phyloP scores from a whole-genome alignment of 2,888 invertebrate species.

The Ganaspis brasiliensis region DNA sequence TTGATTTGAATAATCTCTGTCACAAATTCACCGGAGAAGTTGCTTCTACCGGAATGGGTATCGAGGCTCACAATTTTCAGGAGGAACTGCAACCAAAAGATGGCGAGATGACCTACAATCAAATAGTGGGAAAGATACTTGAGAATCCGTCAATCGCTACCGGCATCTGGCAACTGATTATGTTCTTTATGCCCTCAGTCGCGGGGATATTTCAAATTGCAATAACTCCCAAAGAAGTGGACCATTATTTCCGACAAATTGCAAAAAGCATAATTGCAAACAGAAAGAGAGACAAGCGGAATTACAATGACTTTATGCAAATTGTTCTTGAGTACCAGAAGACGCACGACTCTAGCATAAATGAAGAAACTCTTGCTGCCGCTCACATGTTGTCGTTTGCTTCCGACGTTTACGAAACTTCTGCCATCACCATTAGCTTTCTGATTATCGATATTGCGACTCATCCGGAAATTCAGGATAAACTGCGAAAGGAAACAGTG shows the following conservation, averaged over 20 bases:
- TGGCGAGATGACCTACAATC: constrained; percentile 47
- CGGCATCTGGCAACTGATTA: neutral
- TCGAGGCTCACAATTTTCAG: constrained; percentile 68
- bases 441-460: constrained; percentile 80
- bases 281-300: constrained; percentile 74
- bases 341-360: constrained; percentile 65
- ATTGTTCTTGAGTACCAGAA: constrained; percentile 77
- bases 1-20: constrained; percentile 66
- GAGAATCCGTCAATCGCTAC: constrained; percentile 57
- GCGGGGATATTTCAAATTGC: neutral
- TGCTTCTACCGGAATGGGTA: constrained; percentile 66
- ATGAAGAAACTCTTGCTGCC: constrained; percentile 64
- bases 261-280: constrained; percentile 77
- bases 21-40: constrained; percentile 68
- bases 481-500: constrained; percentile 80
- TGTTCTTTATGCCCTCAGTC: neutral
- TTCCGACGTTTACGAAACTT: constrained; percentile 77
- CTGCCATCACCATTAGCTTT: constrained; percentile 75
- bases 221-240: constrained; percentile 52
- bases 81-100: constrained; percentile 51
- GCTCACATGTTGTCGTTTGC: constrained; percentile 81
- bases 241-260: constrained; percentile 72
- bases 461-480: constrained; percentile 80
- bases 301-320: constrained; percentile 80
- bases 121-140: constrained; percentile 54